Evolutionary conservation across 2,888 invertebrate species (phyloP).

Genomic region (Athalia cordata): DNA sequence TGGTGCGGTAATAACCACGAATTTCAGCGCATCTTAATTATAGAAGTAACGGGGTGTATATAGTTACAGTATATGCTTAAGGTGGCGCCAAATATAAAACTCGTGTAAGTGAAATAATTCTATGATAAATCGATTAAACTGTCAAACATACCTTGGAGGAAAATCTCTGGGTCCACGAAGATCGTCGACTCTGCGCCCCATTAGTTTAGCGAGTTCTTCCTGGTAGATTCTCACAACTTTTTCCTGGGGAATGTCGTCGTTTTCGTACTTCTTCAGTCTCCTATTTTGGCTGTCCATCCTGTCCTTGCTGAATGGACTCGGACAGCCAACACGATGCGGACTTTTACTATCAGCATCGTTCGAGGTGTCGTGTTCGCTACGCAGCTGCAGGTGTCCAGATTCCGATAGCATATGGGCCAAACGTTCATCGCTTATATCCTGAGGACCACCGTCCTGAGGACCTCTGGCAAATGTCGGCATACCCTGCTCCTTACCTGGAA

Average conservation of each 20-base stretch:
- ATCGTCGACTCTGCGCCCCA: slow-evolving; percentile 86
- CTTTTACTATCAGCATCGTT: slow-evolving; percentile 87
- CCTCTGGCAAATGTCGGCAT: slow-evolving; percentile 86
- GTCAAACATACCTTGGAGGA: slow-evolving; percentile 83
- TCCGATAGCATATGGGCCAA: slow-evolving; percentile 95
- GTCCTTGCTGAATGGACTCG: slow-evolving; percentile 86
- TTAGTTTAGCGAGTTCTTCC: slow-evolving; percentile 94
- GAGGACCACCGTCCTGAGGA: slow-evolving; percentile 76
- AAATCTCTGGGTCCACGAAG: slow-evolving; percentile 85
- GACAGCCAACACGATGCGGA: slow-evolving; percentile 84
- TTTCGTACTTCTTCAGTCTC: slow-evolving; percentile 90
- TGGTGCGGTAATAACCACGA: neutral
- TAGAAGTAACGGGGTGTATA: neutral
- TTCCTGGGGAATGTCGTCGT: slow-evolving; percentile 97
- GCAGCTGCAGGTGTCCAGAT: slow-evolving; percentile 92
- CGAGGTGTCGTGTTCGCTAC: slow-evolving; percentile 73
- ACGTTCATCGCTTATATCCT: slow-evolving; percentile 91
- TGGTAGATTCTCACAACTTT: slow-evolving; percentile 96
- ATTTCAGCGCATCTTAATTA: neutral
- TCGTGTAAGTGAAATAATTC: neutral
- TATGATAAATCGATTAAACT: neutral
- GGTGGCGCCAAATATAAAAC: neutral
- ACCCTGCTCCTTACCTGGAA: slow-evolving; percentile 88
- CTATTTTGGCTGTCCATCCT: slow-evolving; percentile 78
- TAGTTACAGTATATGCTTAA: neutral